These are phyloP conservation scores for Panthera tigris DNA, from an alignment of 2,113 vertebrate species.

Conservation along the genomic window DNA sequence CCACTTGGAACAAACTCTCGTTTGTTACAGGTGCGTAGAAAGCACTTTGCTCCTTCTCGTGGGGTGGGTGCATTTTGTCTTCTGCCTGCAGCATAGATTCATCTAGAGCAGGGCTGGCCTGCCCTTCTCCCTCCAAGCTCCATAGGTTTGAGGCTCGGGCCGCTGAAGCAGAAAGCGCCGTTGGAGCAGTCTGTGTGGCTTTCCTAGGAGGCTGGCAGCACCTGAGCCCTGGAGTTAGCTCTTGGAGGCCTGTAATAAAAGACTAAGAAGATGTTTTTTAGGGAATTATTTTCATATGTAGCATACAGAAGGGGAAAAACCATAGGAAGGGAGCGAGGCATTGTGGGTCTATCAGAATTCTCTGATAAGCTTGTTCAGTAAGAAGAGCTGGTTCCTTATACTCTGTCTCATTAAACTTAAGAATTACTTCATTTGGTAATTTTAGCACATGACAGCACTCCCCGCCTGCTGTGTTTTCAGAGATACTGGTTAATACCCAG, in stretches of 20 bases:
- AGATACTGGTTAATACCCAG: neutral
- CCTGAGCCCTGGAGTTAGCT: neutral
- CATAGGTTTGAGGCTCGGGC: neutral
- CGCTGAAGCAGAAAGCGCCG: neutral
- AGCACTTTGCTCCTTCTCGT: neutral
- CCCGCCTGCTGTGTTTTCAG: rapidly evolving
- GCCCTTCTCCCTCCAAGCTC: neutral
- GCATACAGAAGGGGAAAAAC: neutral
- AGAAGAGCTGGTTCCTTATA: neutral
- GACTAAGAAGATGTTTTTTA: neutral
- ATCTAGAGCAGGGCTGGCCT: neutral
- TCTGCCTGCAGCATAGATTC: neutral
- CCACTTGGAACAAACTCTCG: neutral
- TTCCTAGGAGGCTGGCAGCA: neutral
- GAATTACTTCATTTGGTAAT: neutral
- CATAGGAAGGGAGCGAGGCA: neutral
- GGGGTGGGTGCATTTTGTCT: neutral
- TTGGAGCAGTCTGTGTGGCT: neutral
- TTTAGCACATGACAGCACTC: neutral
- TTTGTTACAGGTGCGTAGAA: neutral
- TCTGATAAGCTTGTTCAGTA: too few species aligned
- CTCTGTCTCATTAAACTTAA: neutral
- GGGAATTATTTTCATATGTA: neutral
- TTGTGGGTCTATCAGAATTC: neutral
- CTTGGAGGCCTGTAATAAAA: neutral